A percentile compares a stretch with the other conserved stretches of the same genome.
Conservation (phyloP, 2,113 vertebrate genomes). For the Catharus minimus region DNA sequence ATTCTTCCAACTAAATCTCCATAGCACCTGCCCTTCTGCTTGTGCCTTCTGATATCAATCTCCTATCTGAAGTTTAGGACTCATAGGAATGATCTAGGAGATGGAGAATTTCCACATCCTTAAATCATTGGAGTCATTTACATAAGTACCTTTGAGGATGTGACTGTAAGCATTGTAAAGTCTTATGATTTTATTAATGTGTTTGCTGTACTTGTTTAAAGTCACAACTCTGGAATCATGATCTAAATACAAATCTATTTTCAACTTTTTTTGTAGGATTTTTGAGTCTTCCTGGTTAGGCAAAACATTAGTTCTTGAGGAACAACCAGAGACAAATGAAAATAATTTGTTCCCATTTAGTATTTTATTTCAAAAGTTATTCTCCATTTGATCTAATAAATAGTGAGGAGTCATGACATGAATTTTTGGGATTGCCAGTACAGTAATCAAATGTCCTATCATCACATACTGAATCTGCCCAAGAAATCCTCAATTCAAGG, state of each 20-base stretch:
- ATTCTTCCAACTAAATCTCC: neutral
- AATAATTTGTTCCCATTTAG: neutral
- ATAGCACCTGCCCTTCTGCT: neutral
- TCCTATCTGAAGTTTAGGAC: neutral
- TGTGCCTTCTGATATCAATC: neutral
- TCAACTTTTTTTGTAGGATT: neutral
- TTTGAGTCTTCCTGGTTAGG: neutral
- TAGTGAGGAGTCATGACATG: neutral
- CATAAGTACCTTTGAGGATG: neutral
- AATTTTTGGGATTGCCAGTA: neutral
- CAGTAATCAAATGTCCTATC: neutral
- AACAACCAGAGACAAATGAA: neutral
- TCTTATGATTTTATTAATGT: neutral
- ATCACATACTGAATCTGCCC: neutral
- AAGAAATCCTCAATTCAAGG: neutral
- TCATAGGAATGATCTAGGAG: neutral
- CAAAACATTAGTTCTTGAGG: neutral
- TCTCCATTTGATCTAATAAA: neutral
- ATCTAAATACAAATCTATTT: neutral
- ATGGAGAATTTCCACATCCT: neutral
- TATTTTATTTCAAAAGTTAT: neutral
- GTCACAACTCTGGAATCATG: neutral
- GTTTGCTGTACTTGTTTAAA: neutral
- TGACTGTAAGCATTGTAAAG: neutral
- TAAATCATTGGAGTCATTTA: neutral